These are phyloP conservation scores for Siphlonurus alternatus DNA, from an alignment of 2,888 invertebrate species.

Conservation along the genomic window DNA sequence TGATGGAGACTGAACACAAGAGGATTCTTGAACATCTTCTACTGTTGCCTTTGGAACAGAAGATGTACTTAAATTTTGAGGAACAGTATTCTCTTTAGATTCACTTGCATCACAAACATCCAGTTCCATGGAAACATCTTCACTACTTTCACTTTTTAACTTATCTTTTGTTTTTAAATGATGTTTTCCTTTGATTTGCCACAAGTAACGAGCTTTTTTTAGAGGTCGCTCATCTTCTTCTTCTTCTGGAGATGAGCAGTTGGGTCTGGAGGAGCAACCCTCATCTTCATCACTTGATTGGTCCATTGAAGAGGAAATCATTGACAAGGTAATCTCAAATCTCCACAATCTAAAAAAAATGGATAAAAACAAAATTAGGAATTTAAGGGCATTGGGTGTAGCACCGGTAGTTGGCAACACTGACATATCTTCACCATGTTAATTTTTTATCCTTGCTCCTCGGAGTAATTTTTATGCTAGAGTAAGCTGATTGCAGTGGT, in stretches of 20 bases:
- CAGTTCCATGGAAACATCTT: background rate
- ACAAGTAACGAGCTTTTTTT: conserved; percentile 44
- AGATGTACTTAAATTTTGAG: conserved; percentile 2
- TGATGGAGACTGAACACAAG: background rate
- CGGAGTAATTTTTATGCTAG: no score
- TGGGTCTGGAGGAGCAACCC: conserved; percentile 6
- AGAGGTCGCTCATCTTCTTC: conserved; percentile 37
- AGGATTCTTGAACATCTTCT: background rate
- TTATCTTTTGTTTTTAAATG: conserved; percentile 13
- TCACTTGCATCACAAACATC: background rate
- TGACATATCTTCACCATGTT: no score
- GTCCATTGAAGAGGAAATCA: no score
- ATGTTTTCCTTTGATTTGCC: conserved; percentile 43
- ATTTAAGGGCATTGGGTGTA: no score
- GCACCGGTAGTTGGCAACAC: no score
- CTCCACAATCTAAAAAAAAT: no score
- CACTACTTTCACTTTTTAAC: background rate
- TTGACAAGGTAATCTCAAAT: no score
- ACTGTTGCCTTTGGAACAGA: background rate
- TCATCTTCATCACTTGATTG: conserved; percentile 9
- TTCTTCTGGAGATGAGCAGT: conserved; percentile 18
- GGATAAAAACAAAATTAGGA: no score
- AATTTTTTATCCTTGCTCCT: no score
- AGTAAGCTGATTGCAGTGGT: no score
- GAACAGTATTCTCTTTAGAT: background rate